Base-by-base conservation (phyloP, 2,797 vertebrate species). In the Bovichtus variegatus region DNA sequence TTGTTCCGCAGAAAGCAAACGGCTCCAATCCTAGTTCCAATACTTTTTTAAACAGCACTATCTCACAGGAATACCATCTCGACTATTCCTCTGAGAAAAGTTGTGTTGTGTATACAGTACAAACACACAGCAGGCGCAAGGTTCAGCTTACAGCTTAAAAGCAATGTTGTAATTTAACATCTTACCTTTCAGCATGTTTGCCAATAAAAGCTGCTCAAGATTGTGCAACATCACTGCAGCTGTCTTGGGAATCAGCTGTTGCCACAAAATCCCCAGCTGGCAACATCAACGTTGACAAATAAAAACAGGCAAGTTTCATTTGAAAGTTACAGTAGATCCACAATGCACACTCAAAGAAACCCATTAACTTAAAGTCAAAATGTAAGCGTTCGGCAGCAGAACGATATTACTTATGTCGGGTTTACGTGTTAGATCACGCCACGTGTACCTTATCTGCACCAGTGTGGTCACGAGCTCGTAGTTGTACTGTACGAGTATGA, bases 201-300 rank as follows among this genome's bases (percentile, higher is more conserved):
- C 58, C 53, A 76, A 36, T 71, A 64, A 80, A 87, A 87, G 76
- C 80, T 66, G 62, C 71, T 87, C n/a, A 50, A 63, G 46, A 83
- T 49, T 62, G 76, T 74, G 61, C 80, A 80, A 49, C 78, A 77
- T 78, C 61, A 18, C 70, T 47, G 79, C 78, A 76, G 80, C 80
- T 73, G 84, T 85, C 82, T 76, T 44, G 82, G 85, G 82, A 89
- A 83, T 87, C 76, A 78, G 54, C 84, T 87, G 72, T 84, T 85
- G 25, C 64, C 23, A 68, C 55, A 74, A 66, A 71, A 73, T 16
- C 38, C 66, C 73, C 76, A 75, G 79, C 55, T 83, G 82, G 63
- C 25, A 84, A 75, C 76, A 81, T 78, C 55, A 78, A 74, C 61
- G 25, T 25, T 57, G 70, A 73, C 68, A 75, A 84, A 74, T 49